Base-by-base conservation (phyloP, 2,797 vertebrate species). In the Enteromius afrohamiltoni region DNA sequence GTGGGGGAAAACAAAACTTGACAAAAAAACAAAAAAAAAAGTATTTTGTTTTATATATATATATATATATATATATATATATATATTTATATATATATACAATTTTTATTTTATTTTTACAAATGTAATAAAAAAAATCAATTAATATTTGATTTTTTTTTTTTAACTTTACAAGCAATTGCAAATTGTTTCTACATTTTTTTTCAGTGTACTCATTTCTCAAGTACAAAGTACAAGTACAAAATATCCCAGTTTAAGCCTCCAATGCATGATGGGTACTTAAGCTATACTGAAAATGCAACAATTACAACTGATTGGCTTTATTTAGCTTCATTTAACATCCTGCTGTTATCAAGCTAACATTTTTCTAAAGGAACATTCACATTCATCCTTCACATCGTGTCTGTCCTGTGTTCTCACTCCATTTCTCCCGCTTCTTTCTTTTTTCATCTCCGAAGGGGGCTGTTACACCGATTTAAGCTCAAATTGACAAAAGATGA, bases 261-360 rank as follows among this genome's bases (percentile, higher is more conserved):
- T 79, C 47, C 7, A 49, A 40, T 37, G 21, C 77, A 79, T 78
- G 29, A 29, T 34, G 13, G 45, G 45, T 34, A 34, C 26, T 37
- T 53, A 68, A 31, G 7, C 31, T 10, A 13, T 19, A 53, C 16
- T 55, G 34, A 42, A 53, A 51, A 69, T 55, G n/a, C 10, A 79
- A 69, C n/a, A 42, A 21, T 42, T 77, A 42, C 8, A 58, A 58
- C 74, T 60, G 34, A 45, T n/a, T 70, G 17, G 49, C 16, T 58
- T 42, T 2, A 69, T 80, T 70, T 69, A 49, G 11, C 19, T 34
- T 3, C 6, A 45, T n/a, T n/a, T 67, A 31, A 5, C 45, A 49
- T 37, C 62, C 10, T 69, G 47, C 29, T 75, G 23, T 80, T 68
- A 47, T 51, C 79, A 62, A 71, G 76, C 74, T 64, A 26, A 47